Percentiles rank a stretch among this genome's conserved stretches.
Evolutionary conservation across 1,140 invertebrate genomes (phyloP).

Genomic region (Drosophila bocki): DNA sequence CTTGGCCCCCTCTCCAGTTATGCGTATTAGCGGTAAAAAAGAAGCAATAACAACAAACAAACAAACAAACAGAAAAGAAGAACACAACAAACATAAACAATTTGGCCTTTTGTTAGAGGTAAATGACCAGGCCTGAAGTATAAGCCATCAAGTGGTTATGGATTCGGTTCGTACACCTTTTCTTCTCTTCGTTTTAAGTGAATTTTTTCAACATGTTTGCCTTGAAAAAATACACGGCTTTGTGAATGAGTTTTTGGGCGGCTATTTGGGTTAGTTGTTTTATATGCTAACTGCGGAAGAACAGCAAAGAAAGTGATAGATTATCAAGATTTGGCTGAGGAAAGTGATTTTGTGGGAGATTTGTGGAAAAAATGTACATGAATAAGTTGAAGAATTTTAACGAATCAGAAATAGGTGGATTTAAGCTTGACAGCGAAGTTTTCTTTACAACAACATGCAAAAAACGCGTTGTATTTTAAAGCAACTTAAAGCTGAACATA

Average conservation of each 20-base stretch:
- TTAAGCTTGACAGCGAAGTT: too few relatives aligned
- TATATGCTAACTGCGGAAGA: conserved; percentile 18
- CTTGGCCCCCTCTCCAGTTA: background rate
- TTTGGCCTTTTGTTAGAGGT: conserved; percentile 65
- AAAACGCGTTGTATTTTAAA: too few relatives aligned
- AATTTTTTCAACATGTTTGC: conserved; percentile 37
- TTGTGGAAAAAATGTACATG: background rate
- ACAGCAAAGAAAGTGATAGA: conserved; percentile 34
- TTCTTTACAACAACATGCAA: too few relatives aligned
- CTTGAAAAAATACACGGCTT: conserved; percentile 27
- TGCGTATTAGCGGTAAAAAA: conserved; percentile 72
- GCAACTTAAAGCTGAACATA: too few relatives aligned
- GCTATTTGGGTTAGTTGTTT: conserved; percentile 31
- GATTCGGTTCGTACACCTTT: conserved; percentile 30
- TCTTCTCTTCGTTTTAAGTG: conserved; percentile 30
- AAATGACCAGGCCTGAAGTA: conserved; percentile 56
- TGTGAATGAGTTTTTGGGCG: background rate
- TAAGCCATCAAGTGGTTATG: conserved; percentile 31
- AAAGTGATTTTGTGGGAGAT: conserved; percentile 24
- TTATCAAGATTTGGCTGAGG: conserved; percentile 11
- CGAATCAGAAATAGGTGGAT: background rate
- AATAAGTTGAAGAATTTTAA: background rate
- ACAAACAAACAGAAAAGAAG: background rate
- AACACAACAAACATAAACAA: conserved; percentile 71
- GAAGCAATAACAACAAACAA: conserved; percentile 33